Conservation (phyloP, 1,140 invertebrate species). For the Diabrotica virgifera region DNA sequence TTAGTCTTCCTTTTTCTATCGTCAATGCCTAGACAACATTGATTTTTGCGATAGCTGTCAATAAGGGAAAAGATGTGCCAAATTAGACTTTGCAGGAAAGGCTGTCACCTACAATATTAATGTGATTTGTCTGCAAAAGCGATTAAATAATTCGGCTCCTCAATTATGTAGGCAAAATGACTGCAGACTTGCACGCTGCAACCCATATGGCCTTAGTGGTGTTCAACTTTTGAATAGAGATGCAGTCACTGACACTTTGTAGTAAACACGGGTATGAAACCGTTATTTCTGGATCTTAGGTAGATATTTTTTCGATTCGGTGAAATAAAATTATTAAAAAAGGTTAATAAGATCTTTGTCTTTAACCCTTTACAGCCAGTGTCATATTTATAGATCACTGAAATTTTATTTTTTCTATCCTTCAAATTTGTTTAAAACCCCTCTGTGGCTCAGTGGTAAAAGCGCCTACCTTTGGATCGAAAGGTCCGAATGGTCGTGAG, state of each 20-base stretch:
- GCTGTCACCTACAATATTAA: constrained; percentile 39
- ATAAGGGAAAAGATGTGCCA: neutral
- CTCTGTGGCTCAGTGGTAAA: too few species aligned
- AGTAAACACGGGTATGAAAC: too few species aligned
- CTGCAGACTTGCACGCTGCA: constrained; percentile 12
- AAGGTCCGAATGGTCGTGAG: too few species aligned
- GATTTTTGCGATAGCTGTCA: neutral
- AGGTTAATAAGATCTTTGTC: too few species aligned
- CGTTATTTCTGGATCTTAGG: too few species aligned
- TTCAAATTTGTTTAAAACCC: too few species aligned
- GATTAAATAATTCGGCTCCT: constrained; percentile 45
- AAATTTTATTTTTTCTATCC: too few species aligned
- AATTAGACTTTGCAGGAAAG: neutral
- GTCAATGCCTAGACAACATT: neutral
- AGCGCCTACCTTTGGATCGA: too few species aligned
- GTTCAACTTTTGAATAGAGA: constrained; percentile 7
- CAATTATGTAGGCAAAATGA: constrained; percentile 30
- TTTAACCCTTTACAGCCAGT: too few species aligned
- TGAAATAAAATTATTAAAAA: too few species aligned
- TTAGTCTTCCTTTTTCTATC: neutral
- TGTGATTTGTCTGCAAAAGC: constrained; percentile 42
- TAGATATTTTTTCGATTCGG: too few species aligned
- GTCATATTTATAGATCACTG: too few species aligned
- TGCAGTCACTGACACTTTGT: neutral
- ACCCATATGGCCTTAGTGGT: constrained; percentile 9